phyloP scores from a whole-genome alignment of 2,888 invertebrate genomes.

The Sphaerophoria rueppellii region DNA sequence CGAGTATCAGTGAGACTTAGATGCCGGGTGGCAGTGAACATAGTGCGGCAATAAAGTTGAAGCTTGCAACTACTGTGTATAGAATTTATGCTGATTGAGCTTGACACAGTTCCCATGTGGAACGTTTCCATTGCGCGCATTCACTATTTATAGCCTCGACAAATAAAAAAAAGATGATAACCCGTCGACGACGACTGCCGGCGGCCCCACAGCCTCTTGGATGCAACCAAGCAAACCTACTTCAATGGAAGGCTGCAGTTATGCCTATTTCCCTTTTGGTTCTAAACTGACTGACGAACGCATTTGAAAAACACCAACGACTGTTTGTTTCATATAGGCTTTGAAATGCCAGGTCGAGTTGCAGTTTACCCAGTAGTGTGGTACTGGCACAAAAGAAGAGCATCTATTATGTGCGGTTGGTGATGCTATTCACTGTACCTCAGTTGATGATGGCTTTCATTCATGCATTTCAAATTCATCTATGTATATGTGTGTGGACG shows the following conservation, averaged over 20 bases:
- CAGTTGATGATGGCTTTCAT: slow-evolving; percentile 56
- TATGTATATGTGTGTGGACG: neutral
- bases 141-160: slow-evolving; percentile 57
- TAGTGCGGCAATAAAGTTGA: slow-evolving; percentile 19
- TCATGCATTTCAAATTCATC: slow-evolving; percentile 46
- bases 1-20: neutral
- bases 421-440: slow-evolving; percentile 46
- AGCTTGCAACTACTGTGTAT: slow-evolving; percentile 53
- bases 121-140: slow-evolving; percentile 67
- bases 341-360: slow-evolving; percentile 40
- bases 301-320: slow-evolving; percentile 34
- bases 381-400: slow-evolving; percentile 19
- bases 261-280: slow-evolving; percentile 61
- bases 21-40: neutral
- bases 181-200: neutral
- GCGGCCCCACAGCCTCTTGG: neutral
- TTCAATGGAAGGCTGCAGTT: slow-evolving; percentile 51
- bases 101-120: slow-evolving; percentile 74
- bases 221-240: slow-evolving; percentile 8
- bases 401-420: slow-evolving; percentile 2
- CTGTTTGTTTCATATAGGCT: slow-evolving; percentile 7
- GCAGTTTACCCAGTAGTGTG: neutral
- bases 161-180: slow-evolving; percentile 24
- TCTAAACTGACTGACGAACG: slow-evolving; percentile 44
- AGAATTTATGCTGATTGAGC: slow-evolving; percentile 73